A percentile compares a stretch with the other conserved stretches of the same genome.
Evolutionary conservation across 2,113 vertebrate species (phyloP).

Genomic region (Tragelaphus scriptus): DNA sequence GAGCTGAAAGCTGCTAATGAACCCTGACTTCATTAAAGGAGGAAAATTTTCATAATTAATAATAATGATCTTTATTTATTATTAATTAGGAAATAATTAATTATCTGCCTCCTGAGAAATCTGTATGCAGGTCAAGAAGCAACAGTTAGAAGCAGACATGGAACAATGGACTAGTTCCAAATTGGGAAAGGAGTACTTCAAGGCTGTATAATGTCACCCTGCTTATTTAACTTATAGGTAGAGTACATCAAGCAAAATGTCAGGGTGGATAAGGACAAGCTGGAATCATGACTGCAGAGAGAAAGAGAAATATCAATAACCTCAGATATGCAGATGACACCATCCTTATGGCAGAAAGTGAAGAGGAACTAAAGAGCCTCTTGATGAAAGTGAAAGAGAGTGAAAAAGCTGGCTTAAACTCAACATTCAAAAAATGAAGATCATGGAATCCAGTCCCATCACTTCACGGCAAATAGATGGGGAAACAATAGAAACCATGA

Average conservation of each 20-base stretch:
- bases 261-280: not conserved
- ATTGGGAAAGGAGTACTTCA: not conserved
- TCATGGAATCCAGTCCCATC: not conserved
- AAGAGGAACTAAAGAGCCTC: not conserved
- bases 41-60: not conserved
- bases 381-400: not conserved
- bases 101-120: not conserved
- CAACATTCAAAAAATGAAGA: not conserved
- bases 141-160: not conserved
- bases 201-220: not conserved
- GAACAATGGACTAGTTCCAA: not conserved
- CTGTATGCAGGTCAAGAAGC: not conserved
- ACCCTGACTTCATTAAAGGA: not conserved
- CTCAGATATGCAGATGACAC: not conserved
- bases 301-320: not conserved
- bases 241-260: not conserved
- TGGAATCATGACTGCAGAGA: not conserved
- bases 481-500: not conserved
- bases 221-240: not conserved
- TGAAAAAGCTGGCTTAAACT: not conserved
- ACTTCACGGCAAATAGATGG: not conserved
- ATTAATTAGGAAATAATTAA: not conserved
- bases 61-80: not conserved
- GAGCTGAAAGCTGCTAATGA: not conserved
- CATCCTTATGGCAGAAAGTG: not conserved